Evolutionary conservation across 2,113 vertebrate genomes (phyloP), one percentile per base, ranked within the genome.

Genomic region (Xerus inauris): DNA sequence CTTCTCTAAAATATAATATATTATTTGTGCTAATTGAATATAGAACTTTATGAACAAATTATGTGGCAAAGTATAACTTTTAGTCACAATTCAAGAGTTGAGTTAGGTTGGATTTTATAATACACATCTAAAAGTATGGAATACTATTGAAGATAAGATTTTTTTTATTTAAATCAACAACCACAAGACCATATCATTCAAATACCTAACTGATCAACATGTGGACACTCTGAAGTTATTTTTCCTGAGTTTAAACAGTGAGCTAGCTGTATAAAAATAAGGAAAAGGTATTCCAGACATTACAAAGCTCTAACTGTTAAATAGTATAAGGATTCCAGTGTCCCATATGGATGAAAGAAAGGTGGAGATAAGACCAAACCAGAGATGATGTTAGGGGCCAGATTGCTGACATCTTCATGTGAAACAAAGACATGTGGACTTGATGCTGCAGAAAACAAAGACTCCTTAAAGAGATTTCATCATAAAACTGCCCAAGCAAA

Each of bases 11-110:
- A 90, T 87, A 75, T 90, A 67, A 67, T 54, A 64, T 45, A 75
- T 71, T 65, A 80, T 84, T 90, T 32, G 45, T 87, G 2, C 28
- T 42, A 12, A 75, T 79, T 71, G 51, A 87, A 85, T 13, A 51
- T 84, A 69, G 13, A 42, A 16, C 87, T 59, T 95, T 96, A 92
- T 91, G n/a, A 85, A 20, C 28, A 83, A 86, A 83, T 80, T 6
- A 75, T 71, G 28, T 89, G 24, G 13, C 51, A 86, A 16, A 19
- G 5, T 85, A 45, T 64, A 82, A 38, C 83, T 84, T 62, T 91
- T 87, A 80, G 80, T 24, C 38, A 59, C 65, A 87, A 24, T 28
- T 14, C 76, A 91, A 87, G 17, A 75, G 45, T 49, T 92, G 7
- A 47, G 7, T 76, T 80, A 83, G 4, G 57, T 20, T 92, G 54